Evolutionary conservation across 2,888 invertebrate genomes (phyloP), one percentile per base, ranked within the genome.

Genomic region (Diaperis boleti): DNA sequence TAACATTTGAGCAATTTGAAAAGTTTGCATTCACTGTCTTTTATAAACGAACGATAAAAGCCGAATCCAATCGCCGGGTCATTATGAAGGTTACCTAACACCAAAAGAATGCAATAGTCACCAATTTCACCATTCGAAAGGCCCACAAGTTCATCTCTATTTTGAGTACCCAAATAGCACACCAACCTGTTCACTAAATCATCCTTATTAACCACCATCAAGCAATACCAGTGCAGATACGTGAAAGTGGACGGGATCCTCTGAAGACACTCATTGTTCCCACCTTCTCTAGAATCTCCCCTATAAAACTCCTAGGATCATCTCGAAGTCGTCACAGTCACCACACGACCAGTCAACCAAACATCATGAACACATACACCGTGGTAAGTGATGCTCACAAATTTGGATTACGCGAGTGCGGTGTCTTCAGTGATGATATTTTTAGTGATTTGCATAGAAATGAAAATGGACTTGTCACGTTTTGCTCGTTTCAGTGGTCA

Each of bases 321-420:
- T 70, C 73, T 67, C 66, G 64, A 64, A 68, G 66, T 71, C 74
- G 69, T 68, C 74, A 81, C 81, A 81, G 80, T 81, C 80, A 79
- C 80, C 80, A 79, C 76, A 72, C 74, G 77, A 77, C 79, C 73
- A 78, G 77, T 72, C 75, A 76, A 77, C 72, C 75, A 79, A 80
- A 80, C 82, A 81, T 80, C 82, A 82, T 82, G 82, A 82, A 81
- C 77, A 78, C 79, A 74, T 80, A 77, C 75, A 79, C 79, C 79
- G 81, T 82, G 82, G 82, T 82, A 82, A 82, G 82, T 76, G 74
- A 67, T 69, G 66, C 55, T 17, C 22, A 61, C 47, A 11, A 29
- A 26, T n/a, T n/a, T 41, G 73, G 71, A 73, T 72, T 73, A 72
- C 72, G 72, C 72, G 74, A 70, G 72, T 70, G 52, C n/a, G n/a